A percentile compares a stretch with the other conserved stretches of the same genome.
These are phyloP conservation scores for Tiliacea citrago DNA, from an alignment of 2,888 invertebrate species.

Conservation along the genomic window DNA sequence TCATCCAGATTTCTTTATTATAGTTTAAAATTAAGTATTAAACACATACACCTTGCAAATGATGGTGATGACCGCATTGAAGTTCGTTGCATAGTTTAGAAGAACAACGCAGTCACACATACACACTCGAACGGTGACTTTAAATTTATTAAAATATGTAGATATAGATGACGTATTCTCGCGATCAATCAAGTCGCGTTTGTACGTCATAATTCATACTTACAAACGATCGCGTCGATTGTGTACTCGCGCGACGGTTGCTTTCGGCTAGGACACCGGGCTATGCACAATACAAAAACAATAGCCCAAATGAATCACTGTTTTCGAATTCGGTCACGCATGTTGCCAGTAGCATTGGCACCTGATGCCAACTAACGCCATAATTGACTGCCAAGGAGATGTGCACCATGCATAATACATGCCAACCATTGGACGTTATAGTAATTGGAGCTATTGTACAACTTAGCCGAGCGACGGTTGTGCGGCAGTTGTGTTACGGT, in stretches of 20 bases:
- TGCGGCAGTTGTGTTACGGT: constrained; percentile 10
- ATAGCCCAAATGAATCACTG: constrained; percentile 55
- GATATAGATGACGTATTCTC: neutral
- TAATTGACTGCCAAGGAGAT: constrained; percentile 70
- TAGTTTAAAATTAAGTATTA: too few relatives aligned
- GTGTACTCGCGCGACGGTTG: neutral
- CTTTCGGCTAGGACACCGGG: neutral
- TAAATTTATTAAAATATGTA: too few relatives aligned
- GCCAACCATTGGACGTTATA: constrained; percentile 25
- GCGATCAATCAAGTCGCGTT: neutral
- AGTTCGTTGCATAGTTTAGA: too few relatives aligned
- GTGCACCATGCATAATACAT: constrained; percentile 79
- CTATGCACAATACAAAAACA: constrained; percentile 29
- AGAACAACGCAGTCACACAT: too few relatives aligned
- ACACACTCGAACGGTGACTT: too few relatives aligned
- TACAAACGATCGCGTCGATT: neutral
- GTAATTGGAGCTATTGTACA: constrained; percentile 52
- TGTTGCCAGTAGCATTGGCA: constrained; percentile 69
- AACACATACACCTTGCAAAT: too few relatives aligned
- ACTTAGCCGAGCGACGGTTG: constrained; percentile 35
- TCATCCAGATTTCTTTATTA: too few relatives aligned
- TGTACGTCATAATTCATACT: neutral
- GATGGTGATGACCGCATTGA: too few relatives aligned
- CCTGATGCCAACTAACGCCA: constrained; percentile 72
- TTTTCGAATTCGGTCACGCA: constrained; percentile 67